Conservation (phyloP, 1,140 invertebrate genomes). For the Ceratina japonica region DNA sequence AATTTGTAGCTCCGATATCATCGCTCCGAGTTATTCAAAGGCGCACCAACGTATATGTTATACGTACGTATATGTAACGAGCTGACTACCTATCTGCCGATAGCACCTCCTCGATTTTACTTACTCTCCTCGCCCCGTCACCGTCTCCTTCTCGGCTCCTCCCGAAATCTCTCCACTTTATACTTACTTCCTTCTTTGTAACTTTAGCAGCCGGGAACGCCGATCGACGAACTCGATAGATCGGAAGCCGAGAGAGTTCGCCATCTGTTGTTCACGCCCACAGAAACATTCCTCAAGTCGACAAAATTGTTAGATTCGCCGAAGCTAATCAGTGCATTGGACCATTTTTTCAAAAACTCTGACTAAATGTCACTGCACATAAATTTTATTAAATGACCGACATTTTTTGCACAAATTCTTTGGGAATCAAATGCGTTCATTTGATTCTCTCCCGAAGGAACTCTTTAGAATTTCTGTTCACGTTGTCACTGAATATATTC, state of each 20-base stretch:
- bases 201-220: constrained; percentile 14
- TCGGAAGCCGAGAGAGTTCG: neutral
- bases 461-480: neutral
- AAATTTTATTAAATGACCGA: no score
- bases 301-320: neutral
- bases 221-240: neutral
- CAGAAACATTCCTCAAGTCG: neutral
- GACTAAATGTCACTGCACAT: no score
- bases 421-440: no score
- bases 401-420: no score
- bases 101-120: constrained; percentile 51
- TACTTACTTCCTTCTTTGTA: constrained; percentile 33
- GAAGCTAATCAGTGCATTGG: no score
- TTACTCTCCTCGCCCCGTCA: constrained; percentile 6
- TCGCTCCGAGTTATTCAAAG: constrained; percentile 65
- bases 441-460: no score
- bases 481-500: neutral
- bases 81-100: constrained; percentile 64
- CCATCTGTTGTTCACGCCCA: neutral
- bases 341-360: no score
- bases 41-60: constrained; percentile 40
- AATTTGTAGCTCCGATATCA: constrained; percentile 69
- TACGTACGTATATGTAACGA: constrained; percentile 47
- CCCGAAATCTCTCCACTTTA: constrained; percentile 27
- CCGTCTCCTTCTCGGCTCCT: neutral